Conservation (phyloP, 64 coral and sea anemone species). For the Stichodactyla helianthus region DNA sequence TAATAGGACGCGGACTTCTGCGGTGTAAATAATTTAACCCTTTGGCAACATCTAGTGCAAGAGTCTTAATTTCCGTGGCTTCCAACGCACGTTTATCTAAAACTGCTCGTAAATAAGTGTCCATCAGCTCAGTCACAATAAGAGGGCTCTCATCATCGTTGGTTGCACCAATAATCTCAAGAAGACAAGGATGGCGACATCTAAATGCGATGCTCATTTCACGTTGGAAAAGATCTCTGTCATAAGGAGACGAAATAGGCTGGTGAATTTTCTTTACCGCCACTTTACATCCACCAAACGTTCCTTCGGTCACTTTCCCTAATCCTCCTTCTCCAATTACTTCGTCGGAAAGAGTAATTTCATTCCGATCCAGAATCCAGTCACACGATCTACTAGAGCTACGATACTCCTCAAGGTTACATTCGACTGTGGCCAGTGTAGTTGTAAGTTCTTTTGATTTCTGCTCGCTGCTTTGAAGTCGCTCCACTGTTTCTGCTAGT, state of each 20-base stretch:
- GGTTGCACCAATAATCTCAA: conserved; percentile 37
- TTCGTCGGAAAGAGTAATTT: conserved; percentile 20
- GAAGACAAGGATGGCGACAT: conserved; percentile 55
- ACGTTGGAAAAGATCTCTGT: conserved; percentile 24
- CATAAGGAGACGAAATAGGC: conserved; percentile 19
- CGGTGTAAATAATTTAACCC: conserved; percentile 32
- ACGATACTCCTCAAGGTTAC: no score
- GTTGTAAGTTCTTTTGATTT: no score
- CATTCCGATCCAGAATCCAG: conserved; percentile 5
- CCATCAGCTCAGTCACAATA: conserved; percentile 24
- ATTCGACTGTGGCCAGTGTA: no score
- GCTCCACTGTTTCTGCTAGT: no score
- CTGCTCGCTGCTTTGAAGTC: no score
- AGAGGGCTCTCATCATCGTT: conserved; percentile 14
- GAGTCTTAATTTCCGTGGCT: background rate
- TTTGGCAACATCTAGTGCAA: conserved; percentile 31
- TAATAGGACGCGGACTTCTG: conserved; percentile 2
- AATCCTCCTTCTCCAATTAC: conserved; percentile 23
- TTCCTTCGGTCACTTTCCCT: conserved; percentile 12
- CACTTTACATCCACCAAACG: conserved; percentile 24
- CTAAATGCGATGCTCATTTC: conserved; percentile 48
- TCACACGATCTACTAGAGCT: background rate
- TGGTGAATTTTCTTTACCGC: conserved; percentile 48
- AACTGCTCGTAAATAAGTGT: conserved; percentile 14
- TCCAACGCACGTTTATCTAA: background rate